A percentile compares a stretch with the other conserved stretches of the same genome.
These are phyloP conservation scores for Apteryx owenii DNA, from an alignment of 2,113 vertebrate genomes.

Conservation along the genomic window DNA sequence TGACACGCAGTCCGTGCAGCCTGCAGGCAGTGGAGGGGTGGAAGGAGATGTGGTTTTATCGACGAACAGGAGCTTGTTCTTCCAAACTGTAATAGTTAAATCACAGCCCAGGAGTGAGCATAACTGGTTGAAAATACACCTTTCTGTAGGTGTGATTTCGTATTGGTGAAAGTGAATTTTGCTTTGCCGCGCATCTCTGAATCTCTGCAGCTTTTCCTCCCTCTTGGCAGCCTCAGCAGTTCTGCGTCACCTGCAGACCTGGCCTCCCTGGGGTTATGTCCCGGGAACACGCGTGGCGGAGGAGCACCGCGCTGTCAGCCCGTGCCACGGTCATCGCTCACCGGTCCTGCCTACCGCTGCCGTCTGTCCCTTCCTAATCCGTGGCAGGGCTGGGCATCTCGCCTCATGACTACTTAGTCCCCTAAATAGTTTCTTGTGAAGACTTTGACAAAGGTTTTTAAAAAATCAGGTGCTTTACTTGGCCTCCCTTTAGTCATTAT, in stretches of 20 bases:
- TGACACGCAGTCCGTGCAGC: background rate
- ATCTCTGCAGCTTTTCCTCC: background rate
- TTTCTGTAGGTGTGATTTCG: background rate
- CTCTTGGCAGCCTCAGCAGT: background rate
- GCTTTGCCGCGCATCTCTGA: fast-evolving
- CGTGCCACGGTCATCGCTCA: fast-evolving
- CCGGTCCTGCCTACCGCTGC: fast-evolving
- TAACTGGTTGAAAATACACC: background rate
- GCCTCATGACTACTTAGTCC: background rate
- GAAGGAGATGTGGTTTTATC: background rate
- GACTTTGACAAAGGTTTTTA: background rate
- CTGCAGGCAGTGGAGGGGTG: fast-evolving
- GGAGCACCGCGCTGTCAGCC: fast-evolving
- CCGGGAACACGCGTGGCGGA: fast-evolving
- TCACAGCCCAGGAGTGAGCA: background rate
- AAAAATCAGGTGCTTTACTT: background rate
- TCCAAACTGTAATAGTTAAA: background rate
- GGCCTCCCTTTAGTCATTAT: background rate
- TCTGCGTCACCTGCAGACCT: background rate
- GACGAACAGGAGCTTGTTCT: background rate
- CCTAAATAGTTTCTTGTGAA: background rate
- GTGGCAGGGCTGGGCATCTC: background rate
- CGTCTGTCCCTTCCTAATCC: too few relatives aligned
- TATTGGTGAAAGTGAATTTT: background rate
- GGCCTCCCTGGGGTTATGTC: background rate